Conservation (phyloP, 2,888 invertebrate species). For the Drosophila niveifrons region DNA sequence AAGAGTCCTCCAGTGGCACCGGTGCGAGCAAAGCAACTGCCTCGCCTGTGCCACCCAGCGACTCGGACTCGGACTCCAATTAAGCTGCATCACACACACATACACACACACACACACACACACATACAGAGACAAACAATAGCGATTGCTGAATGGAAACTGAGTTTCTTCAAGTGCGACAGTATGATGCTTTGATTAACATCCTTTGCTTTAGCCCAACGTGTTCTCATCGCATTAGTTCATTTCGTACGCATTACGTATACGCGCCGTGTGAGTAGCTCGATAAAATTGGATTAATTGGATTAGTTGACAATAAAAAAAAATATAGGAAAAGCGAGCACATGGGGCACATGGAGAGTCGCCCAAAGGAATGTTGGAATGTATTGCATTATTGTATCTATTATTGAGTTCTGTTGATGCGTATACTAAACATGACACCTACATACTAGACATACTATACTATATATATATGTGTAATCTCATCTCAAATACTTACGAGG, state of each 20-base stretch:
- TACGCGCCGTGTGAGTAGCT: conserved; percentile 30
- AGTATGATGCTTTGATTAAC: conserved; percentile 10
- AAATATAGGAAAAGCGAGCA: conserved; percentile 13
- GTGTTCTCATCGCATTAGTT: conserved; percentile 37
- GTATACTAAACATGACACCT: conserved; percentile 27
- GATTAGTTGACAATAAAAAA: conserved; percentile 77
- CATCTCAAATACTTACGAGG: conserved; percentile 10
- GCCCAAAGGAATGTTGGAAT: not conserved
- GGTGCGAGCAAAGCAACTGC: conserved; percentile 84
- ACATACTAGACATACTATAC: conserved; percentile 19
- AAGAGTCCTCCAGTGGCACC: conserved; percentile 75
- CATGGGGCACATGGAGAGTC: not conserved
- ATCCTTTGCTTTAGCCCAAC: conserved; percentile 13
- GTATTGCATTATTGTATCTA: not conserved
- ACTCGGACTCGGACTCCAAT: conserved; percentile 87
- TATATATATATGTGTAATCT: conserved; percentile 33
- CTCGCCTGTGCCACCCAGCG: conserved; percentile 86
- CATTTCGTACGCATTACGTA: not conserved
- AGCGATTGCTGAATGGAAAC: conserved; percentile 20
- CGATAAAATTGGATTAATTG: conserved; percentile 54
- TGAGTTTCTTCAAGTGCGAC: not conserved
- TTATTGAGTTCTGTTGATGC: conserved; percentile 30
- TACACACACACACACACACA: conserved; percentile 11
- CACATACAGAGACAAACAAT: not conserved
- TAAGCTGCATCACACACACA: conserved; percentile 72